Conservation (phyloP, 2,113 vertebrate species). For the Rhinopomastus cyanomelas region DNA sequence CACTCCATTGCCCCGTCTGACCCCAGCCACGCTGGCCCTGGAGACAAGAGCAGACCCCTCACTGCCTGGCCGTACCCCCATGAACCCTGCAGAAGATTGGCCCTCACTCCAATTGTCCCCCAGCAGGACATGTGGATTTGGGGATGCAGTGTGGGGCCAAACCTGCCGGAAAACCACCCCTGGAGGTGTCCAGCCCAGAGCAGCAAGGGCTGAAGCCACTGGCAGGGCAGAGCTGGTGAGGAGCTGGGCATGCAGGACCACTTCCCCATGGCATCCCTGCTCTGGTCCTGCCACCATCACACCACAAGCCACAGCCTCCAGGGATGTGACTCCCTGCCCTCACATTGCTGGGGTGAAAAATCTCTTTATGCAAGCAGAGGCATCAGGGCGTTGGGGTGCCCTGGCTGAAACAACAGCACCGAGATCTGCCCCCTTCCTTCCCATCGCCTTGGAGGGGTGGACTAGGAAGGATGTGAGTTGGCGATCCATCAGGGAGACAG, state of each 20-base stretch:
- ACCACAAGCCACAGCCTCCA: fast-evolving
- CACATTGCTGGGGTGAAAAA: neutral
- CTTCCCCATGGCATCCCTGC: neutral
- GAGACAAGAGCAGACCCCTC: fast-evolving
- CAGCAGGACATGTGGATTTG: neutral
- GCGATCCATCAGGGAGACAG: constrained; percentile 79
- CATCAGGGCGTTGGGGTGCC: neutral
- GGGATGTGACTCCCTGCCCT: neutral
- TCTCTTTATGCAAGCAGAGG: neutral
- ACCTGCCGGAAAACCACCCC: neutral
- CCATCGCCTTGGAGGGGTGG: constrained; percentile 44
- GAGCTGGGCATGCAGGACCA: fast-evolving
- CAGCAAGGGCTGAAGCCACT: neutral
- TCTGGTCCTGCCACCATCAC: neutral
- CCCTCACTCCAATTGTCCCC: too few species aligned
- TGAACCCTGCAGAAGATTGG: neutral
- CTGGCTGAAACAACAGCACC: neutral
- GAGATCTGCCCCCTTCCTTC: constrained; percentile 13
- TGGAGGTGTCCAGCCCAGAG: neutral
- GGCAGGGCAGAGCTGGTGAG: neutral
- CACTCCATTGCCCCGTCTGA: neutral
- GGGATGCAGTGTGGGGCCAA: neutral
- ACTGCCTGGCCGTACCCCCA: fast-evolving
- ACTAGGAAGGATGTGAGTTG: constrained; percentile 60
- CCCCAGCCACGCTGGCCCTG: fast-evolving